Base-by-base conservation (phyloP, 1,140 invertebrate genomes). In the Heterodera carotae region DNA sequence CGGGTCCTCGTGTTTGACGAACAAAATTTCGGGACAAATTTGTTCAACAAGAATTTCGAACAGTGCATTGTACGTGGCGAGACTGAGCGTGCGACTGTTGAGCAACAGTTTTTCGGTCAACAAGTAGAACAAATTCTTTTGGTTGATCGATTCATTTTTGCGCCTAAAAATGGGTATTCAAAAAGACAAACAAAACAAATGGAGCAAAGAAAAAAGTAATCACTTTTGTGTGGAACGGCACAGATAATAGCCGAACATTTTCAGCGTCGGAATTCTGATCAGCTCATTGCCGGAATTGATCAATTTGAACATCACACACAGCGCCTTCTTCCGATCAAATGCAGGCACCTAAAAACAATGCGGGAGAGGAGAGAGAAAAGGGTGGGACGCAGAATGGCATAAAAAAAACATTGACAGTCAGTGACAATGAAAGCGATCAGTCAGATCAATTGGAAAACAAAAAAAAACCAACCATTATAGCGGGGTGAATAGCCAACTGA, bases 111-210 rank as follows among this genome's bases (percentile, higher is more conserved):
- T 91, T 88, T 98, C 96, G 3, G 95, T 93, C 73, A 99, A 90
- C 77, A 99, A 88, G 25, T 96, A 97, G 89, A 98, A 98, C 81
- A 99, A 91, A 91, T 99, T 99, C 89, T 97, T 93, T 5, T 96
- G 95, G 83, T 93, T 95, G 94, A 99, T 97, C 18, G 97, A 94
- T 88, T 98, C 96, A 88, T 96, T 97, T 89, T 99, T 98, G 80
- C 96, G 91, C 89, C 94, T 96, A 88, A 56, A 90, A 84, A 48
- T 76, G 31, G 29, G 36, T 29, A 59, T 74, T 27, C 80, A 10
- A n/a, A 33, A 79, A 6, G 56, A 12, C 6, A 33, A 39, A 27
- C 27, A 72, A 43, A 69, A 25, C 60, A 39, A 68, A 67, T 27
- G 34, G 70, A 34, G 33, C 60, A 22, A 67, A 33, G 39, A 59